Conservation (phyloP, 2,888 invertebrate species). For the Monoplex corrugatus region DNA sequence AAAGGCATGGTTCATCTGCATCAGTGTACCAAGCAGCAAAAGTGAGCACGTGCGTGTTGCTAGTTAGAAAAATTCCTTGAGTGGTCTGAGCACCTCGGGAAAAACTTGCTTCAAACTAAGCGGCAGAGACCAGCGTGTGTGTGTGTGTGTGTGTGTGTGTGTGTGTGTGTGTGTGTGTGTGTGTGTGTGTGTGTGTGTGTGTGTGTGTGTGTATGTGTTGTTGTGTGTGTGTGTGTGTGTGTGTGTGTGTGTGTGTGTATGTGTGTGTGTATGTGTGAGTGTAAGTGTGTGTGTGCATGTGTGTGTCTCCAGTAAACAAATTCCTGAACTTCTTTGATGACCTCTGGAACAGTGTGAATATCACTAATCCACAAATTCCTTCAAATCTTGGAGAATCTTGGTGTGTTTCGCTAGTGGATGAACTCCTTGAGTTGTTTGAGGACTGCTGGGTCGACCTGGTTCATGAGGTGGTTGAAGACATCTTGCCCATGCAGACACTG, state of each 20-base stretch:
- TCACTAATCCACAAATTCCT: not conserved
- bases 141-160: not conserved
- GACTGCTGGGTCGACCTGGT: slow-evolving; percentile 88
- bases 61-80: no score
- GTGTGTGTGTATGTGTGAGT: not conserved
- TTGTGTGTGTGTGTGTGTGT: not conserved
- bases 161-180: slow-evolving; percentile 15
- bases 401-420: slow-evolving; percentile 44
- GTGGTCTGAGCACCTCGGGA: no score
- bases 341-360: not conserved
- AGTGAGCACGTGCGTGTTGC: no score
- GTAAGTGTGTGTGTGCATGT: not conserved
- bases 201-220: slow-evolving; percentile 1
- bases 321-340: not conserved
- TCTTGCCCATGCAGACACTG: slow-evolving; percentile 89
- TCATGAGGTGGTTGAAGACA: slow-evolving; percentile 89
- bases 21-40: no score
- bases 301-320: not conserved
- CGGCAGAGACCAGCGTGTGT: not conserved
- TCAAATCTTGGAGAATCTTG: not conserved
- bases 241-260: slow-evolving; percentile 13
- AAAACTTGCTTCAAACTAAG: not conserved
- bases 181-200: not conserved
- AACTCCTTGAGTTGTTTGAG: slow-evolving; percentile 85
- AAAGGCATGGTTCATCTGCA: no score